Evolutionary conservation across 2,113 vertebrate species (phyloP).

Genomic region (Mesocricetus auratus): DNA sequence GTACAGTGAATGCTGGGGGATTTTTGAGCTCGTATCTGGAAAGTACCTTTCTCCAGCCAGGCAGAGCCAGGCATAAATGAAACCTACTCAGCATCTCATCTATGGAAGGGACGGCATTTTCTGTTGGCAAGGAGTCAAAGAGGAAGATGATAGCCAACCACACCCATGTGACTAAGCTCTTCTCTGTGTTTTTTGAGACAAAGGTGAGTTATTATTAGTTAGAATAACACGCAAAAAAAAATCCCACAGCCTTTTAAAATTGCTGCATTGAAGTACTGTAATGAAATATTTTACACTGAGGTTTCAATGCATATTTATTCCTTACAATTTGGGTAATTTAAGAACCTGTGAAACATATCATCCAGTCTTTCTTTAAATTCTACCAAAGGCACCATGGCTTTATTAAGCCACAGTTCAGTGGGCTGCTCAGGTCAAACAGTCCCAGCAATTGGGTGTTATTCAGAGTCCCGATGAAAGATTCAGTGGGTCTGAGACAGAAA

Average conservation of each 20-base stretch:
- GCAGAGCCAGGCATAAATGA: background rate
- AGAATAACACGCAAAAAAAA: background rate
- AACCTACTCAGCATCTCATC: background rate
- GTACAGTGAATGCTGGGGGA: background rate
- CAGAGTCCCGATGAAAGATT: background rate
- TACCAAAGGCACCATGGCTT: conserved; percentile 13
- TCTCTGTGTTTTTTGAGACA: conserved; percentile 59
- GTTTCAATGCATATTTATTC: conserved; percentile 58
- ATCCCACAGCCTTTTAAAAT: conserved; percentile 33
- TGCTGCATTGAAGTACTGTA: conserved; percentile 72
- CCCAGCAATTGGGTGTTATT: background rate
- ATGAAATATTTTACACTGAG: conserved; percentile 70
- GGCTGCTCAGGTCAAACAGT: background rate
- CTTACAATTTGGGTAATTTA: conserved; percentile 70
- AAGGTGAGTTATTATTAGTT: conserved; percentile 56
- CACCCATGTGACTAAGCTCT: conserved; percentile 63
- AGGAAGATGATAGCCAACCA: conserved; percentile 65
- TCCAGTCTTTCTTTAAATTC: conserved; percentile 47
- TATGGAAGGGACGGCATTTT: conserved; percentile 43
- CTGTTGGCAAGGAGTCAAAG: conserved; percentile 64
- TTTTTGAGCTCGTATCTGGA: conserved; percentile 66
- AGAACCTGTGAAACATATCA: conserved; percentile 65
- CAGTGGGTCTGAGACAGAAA: conserved; percentile 33
- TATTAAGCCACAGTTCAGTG: background rate
- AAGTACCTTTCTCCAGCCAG: conserved; percentile 61